Percentiles rank a stretch among this genome's conserved stretches.
phyloP scores from a whole-genome alignment of 2,888 invertebrate genomes.

The Ommatoiulus sabulosus region DNA sequence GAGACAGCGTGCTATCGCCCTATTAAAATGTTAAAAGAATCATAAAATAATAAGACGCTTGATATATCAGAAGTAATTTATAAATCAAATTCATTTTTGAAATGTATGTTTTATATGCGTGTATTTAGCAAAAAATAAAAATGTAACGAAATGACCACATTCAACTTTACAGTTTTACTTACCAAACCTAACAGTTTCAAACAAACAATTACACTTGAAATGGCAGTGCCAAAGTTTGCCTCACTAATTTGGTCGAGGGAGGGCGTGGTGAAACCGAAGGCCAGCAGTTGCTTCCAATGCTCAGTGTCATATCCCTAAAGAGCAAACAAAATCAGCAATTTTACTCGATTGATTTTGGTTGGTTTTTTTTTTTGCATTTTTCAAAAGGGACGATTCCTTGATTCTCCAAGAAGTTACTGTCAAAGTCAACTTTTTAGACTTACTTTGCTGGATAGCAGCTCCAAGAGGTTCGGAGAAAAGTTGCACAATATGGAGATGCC shows the following conservation, averaged over 20 bases:
- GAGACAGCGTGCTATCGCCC: slow-evolving; percentile 54
- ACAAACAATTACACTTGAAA: slow-evolving; percentile 67
- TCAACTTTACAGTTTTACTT: neutral
- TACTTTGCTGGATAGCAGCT: slow-evolving; percentile 65
- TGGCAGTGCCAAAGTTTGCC: slow-evolving; percentile 67
- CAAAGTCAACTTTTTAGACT: neutral
- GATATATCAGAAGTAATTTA: too few relatives aligned
- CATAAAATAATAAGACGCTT: too few relatives aligned
- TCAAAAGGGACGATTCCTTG: too few relatives aligned
- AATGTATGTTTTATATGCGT: too few relatives aligned
- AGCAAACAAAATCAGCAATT: neutral
- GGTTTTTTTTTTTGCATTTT: too few relatives aligned
- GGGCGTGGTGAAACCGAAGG: slow-evolving; percentile 67
- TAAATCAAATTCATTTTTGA: neutral
- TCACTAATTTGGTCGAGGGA: slow-evolving; percentile 66
- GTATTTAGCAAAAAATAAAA: too few relatives aligned
- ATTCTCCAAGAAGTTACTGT: too few relatives aligned
- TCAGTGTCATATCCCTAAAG: slow-evolving; percentile 63
- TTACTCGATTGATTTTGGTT: too few relatives aligned
- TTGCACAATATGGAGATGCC: slow-evolving; percentile 65
- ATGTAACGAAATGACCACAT: too few relatives aligned
- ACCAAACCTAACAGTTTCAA: slow-evolving; percentile 16
- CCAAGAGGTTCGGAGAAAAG: slow-evolving; percentile 67
- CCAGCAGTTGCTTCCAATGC: slow-evolving; percentile 67
- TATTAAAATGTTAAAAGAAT: neutral